These are phyloP conservation scores for Brenthis ino DNA, from an alignment of 2,888 invertebrate species.

Conservation along the genomic window DNA sequence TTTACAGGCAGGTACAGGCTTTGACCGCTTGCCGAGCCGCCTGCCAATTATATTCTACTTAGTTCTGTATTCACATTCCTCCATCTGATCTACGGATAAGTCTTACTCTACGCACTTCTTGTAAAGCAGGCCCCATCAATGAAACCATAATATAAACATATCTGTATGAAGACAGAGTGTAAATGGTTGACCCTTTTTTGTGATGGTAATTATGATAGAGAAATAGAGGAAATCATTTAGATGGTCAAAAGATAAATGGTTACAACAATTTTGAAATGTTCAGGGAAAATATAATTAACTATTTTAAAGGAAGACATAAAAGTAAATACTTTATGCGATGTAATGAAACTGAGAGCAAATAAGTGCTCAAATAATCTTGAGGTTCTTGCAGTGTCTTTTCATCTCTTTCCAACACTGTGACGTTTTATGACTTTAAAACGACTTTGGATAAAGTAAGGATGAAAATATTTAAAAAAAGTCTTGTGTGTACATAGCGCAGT, in stretches of 20 bases:
- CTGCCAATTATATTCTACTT: constrained; percentile 81
- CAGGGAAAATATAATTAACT: background rate
- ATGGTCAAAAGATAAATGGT: constrained; percentile 19
- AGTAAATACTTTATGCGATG: background rate
- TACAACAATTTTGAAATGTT: constrained; percentile 7
- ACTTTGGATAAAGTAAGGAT: constrained; percentile 56
- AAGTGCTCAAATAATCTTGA: background rate
- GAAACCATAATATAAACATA: background rate
- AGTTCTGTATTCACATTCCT: constrained; percentile 55
- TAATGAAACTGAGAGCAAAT: background rate
- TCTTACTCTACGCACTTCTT: constrained; percentile 30
- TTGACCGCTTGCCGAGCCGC: constrained; percentile 73
- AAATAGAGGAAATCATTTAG: constrained; percentile 10
- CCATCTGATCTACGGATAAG: constrained; percentile 36
- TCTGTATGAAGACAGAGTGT: background rate
- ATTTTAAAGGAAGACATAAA: background rate
- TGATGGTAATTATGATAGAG: constrained; percentile 20
- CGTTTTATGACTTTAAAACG: constrained; percentile 44
- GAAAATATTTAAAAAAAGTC: constrained; percentile 52
- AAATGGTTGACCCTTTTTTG: constrained; percentile 13
- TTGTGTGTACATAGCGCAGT: constrained; percentile 51
- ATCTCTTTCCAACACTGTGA: constrained; percentile 34
- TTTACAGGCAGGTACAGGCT: constrained; percentile 79
- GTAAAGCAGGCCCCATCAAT: constrained; percentile 1
- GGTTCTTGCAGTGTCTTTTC: constrained; percentile 29